phyloP scores from a whole-genome alignment of 53 echinoderm and acorn worm species.

The Patiria pectinifera region DNA sequence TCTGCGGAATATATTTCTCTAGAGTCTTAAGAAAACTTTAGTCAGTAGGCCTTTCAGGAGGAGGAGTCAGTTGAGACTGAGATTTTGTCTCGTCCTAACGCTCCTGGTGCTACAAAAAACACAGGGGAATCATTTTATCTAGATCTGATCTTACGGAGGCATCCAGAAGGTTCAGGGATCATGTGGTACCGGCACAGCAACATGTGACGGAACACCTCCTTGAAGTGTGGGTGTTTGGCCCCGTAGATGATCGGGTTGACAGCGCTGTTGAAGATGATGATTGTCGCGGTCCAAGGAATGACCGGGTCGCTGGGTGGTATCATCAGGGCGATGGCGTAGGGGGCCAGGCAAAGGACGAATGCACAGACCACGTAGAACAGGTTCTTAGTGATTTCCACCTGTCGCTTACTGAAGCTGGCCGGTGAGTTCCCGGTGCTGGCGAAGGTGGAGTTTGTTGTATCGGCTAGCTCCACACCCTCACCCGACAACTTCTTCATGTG shows the following conservation, averaged over 20 bases:
- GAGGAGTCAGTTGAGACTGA: too few species aligned
- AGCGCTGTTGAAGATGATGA: constrained; percentile 62
- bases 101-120: too few species aligned
- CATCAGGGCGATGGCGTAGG: constrained; percentile 60
- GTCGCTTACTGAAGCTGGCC: constrained; percentile 35
- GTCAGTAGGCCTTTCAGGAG: too few species aligned
- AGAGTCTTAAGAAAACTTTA: too few species aligned
- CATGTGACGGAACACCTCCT: constrained; percentile 63
- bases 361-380: constrained; percentile 68
- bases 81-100: too few species aligned
- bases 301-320: constrained; percentile 64
- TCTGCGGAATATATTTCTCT: too few species aligned
- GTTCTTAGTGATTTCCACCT: constrained; percentile 69
- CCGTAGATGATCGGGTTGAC: constrained; percentile 60
- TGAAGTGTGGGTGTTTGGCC: constrained; percentile 58
- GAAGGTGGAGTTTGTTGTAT: not conserved
- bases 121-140: not conserved
- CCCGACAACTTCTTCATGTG: constrained; percentile 61
- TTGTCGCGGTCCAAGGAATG: constrained; percentile 45
- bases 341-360: constrained; percentile 62
- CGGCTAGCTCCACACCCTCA: not conserved
- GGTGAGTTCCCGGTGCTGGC: constrained; percentile 26
- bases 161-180: constrained; percentile 51
- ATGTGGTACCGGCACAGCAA: constrained; percentile 56
- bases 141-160: constrained; percentile 29